Conservation (phyloP, 2,888 invertebrate species). For the Prosapia bicincta region DNA sequence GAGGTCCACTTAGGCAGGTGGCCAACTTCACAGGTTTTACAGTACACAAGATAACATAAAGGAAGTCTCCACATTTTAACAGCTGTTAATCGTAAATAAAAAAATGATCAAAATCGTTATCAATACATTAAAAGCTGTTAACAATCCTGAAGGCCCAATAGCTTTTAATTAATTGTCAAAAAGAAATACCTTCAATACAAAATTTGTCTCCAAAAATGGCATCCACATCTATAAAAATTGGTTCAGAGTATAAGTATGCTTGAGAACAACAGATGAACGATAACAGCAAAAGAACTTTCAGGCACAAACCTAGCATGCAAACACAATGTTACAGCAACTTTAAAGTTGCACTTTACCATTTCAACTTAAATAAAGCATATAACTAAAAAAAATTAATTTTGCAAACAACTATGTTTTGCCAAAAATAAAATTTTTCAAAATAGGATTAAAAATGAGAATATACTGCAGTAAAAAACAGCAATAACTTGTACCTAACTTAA, state of each 20-base stretch:
- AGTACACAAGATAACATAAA: too few relatives aligned
- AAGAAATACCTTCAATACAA: neutral
- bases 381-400: neutral
- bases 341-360: neutral
- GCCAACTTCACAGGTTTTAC: too few relatives aligned
- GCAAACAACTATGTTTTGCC: too few relatives aligned
- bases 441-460: too few relatives aligned
- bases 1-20: too few relatives aligned
- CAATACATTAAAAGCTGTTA: neutral
- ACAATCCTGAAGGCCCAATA: neutral
- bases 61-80: neutral
- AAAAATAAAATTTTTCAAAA: too few relatives aligned
- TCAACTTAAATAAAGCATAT: neutral
- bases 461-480: too few relatives aligned
- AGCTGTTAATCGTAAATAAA: neutral
- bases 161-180: neutral
- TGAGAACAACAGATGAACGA: neutral
- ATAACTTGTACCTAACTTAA: too few relatives aligned
- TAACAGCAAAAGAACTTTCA: conserved; percentile 2
- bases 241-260: neutral
- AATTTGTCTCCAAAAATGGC: neutral
- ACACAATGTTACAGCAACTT: conserved; percentile 11
- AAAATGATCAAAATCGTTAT: too few relatives aligned
- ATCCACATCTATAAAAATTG: conserved; percentile 2
- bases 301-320: conserved; percentile 19